Evolutionary conservation across 2,113 vertebrate genomes (phyloP), one percentile per base, ranked within the genome.

Genomic region (Mesitornis unicolor): DNA sequence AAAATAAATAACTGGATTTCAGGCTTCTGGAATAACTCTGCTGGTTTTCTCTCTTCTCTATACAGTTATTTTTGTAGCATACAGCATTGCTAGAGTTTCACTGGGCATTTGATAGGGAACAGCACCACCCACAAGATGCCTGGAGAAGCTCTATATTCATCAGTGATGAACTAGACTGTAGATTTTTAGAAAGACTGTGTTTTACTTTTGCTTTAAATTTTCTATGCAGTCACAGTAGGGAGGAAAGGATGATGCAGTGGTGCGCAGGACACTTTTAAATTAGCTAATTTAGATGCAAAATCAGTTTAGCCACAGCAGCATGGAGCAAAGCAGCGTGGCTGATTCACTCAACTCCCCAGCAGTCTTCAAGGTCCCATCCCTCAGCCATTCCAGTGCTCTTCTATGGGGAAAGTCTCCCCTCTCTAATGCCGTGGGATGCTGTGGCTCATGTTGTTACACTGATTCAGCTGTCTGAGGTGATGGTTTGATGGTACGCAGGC

Each of bases 261-360:
- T 80, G 77, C 51, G 56, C 56, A 75, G 77, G 69, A 65, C 47
- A 86, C 33, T 67, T 93, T 92, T 35, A 92, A 94, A 86, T 90
- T 22, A 93, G 50, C 42, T 90, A 57, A 85, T 92, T 88, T 90
- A 88, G 67, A 67, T 94, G 79, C 20, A 17, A 83, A 90, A 86
- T 59, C 75, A 61, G 83, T 77, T 90, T 65, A 92, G 36, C 63
- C 63, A 50, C 25, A 38, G 90, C 50, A 83, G 57, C 38, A 17
- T 25, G 36, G 64, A 85, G 67, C 45, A 65, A 42, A 92, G 75
- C 53, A 90, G 71, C 67, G 18, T 3, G 33, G 75, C 73, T 95
- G 83, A 89, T 84, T 90, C 86, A 81, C 63, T 86, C 38, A 45
- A 67, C 20, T 86, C 43, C 53, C 42, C 67, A 54, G 1, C 26